Evolutionary conservation across 2,113 vertebrate genomes (phyloP).

Genomic region (Lagopus muta): DNA sequence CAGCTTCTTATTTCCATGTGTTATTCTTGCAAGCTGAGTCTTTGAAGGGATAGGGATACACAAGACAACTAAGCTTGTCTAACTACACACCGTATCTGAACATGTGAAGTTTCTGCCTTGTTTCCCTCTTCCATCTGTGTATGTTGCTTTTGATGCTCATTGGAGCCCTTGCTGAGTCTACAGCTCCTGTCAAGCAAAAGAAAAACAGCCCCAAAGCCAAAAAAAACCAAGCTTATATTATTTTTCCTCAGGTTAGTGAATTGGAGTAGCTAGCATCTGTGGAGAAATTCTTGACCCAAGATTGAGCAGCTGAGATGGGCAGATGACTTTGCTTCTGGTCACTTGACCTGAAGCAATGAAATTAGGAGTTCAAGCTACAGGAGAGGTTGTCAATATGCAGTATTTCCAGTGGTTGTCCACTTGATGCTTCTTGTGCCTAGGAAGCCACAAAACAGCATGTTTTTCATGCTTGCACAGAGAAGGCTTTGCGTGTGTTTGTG

Average conservation of each 20-base stretch:
- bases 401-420: neutral
- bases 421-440: neutral
- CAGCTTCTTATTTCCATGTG: neutral
- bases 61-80: neutral
- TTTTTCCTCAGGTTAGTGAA: neutral
- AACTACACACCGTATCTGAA: neutral
- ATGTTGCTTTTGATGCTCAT: neutral
- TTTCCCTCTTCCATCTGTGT: neutral
- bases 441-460: neutral
- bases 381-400: neutral
- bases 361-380: neutral
- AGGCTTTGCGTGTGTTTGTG: rapidly evolving
- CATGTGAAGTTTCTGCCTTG: neutral
- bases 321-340: neutral
- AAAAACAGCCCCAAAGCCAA: neutral
- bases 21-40: neutral
- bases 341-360: neutral
- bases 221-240: neutral
- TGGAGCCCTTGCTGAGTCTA: neutral
- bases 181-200: neutral
- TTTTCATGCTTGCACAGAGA: neutral
- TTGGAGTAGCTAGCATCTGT: neutral
- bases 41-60: neutral
- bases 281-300: neutral
- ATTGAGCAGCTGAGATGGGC: neutral